Evolutionary conservation across 2,797 vertebrate species (phyloP).

Genomic region (Melopsittacus undulatus): DNA sequence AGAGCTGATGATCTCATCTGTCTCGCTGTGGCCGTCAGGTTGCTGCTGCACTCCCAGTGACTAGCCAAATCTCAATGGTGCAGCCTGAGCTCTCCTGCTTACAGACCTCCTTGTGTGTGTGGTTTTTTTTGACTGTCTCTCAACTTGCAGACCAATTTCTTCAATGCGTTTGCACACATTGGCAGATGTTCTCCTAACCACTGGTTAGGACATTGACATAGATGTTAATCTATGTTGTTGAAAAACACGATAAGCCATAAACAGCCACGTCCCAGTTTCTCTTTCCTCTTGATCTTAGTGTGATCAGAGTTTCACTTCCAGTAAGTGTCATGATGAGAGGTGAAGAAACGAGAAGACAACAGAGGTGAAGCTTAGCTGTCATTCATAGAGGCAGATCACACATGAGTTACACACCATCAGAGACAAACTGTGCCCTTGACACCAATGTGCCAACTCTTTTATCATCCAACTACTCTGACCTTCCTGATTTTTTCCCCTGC

Average conservation of each 20-base stretch:
- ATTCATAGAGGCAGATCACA: background rate
- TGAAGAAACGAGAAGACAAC: background rate
- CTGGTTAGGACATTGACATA: background rate
- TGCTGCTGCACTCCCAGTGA: background rate
- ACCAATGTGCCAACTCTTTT: background rate
- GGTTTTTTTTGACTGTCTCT: background rate
- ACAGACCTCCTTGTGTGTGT: background rate
- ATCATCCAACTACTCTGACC: background rate
- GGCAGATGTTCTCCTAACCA: background rate
- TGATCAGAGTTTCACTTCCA: conserved; percentile 1
- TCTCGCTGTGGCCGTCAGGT: background rate
- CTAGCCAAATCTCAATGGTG: background rate
- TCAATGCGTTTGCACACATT: background rate
- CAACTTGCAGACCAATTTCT: background rate
- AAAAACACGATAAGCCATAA: background rate
- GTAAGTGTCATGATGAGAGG: background rate
- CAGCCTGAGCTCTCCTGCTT: background rate
- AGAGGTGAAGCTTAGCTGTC: background rate
- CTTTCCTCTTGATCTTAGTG: background rate
- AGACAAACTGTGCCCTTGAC: background rate
- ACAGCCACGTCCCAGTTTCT: background rate
- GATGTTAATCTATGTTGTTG: background rate
- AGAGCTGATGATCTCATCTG: background rate
- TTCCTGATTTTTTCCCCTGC: background rate
- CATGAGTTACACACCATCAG: background rate